Evolutionary conservation across 2,113 vertebrate species (phyloP).

Genomic region (Fregetta grallaria): DNA sequence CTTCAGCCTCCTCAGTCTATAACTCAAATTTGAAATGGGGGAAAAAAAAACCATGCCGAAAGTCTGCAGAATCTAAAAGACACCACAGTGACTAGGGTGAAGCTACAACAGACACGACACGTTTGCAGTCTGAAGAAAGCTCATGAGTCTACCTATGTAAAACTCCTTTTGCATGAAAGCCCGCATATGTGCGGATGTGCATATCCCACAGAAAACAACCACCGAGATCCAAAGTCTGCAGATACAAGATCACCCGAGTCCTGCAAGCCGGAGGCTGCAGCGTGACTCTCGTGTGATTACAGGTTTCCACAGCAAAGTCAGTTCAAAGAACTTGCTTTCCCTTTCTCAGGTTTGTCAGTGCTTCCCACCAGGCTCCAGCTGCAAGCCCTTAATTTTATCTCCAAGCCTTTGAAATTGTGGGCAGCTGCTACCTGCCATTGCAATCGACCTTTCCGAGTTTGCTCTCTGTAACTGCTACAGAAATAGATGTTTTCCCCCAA

Average conservation of each 20-base stretch:
- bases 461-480: neutral
- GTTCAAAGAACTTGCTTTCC: neutral
- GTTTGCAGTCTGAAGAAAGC: neutral
- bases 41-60: neutral
- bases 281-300: neutral
- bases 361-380: neutral
- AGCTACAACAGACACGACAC: neutral
- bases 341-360: neutral
- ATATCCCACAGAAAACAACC: neutral
- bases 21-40: neutral
- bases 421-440: neutral
- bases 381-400: neutral
- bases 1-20: neutral
- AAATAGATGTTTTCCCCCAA: neutral
- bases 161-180: neutral
- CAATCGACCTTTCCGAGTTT: neutral
- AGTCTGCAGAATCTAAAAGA: neutral
- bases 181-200: fast-evolving
- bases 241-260: neutral
- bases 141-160: fast-evolving
- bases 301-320: neutral
- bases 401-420: neutral
- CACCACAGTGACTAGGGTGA: neutral
- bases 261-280: neutral
- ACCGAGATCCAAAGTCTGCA: neutral